Base-by-base conservation (phyloP, 2,797 vertebrate species). In the Chaenodraco wilsoni region DNA sequence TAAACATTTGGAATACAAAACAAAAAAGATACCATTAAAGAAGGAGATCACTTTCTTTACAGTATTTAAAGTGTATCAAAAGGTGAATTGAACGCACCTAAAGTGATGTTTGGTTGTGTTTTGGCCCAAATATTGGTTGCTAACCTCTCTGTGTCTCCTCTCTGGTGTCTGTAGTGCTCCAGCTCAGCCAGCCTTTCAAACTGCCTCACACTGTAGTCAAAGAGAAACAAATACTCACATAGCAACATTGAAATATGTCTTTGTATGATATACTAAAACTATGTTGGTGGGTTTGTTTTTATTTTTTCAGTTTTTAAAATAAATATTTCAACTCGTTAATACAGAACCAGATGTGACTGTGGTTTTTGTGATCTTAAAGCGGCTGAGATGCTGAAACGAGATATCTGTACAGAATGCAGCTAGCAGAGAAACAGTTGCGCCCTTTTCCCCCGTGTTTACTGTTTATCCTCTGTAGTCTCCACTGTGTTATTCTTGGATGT, bases 171-270 rank as follows among this genome's bases (percentile, higher is more conserved):
- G 82, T 92, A 87, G 87, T 93, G 76, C 71, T 85, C 91, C 92
- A 93, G 91, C 91, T 92, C 93, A 91, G 92, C 92, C 92, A 94
- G 94, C 93, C 92, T 94, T 93, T 92, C 91, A 93, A 94, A 94
- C 94, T 95, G 94, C 94, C 94, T 94, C 93, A 93, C 91, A 91
- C 90, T 92, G 90, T 93, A 93, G 90, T 93, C 85, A 73, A 88
- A 82, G 85, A 91, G 84, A 91, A 86, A 92, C 82, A 85, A 90
- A 87, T 91, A 92, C 88, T 92, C 87, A 85, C 91, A 88, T 90
- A 90, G 84, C 89, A 90, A 92, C 92, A 89, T 91, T 91, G 88
- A 89, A 91, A 86, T 89, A 85, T 90, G 90, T 94, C 90, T 94
- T 94, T 93, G 87, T 94, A 95, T 92, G 86, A 93, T 92, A 90